These are phyloP conservation scores for Latheticus oryzae DNA, from an alignment of 2,888 invertebrate species.

Conservation along the genomic window DNA sequence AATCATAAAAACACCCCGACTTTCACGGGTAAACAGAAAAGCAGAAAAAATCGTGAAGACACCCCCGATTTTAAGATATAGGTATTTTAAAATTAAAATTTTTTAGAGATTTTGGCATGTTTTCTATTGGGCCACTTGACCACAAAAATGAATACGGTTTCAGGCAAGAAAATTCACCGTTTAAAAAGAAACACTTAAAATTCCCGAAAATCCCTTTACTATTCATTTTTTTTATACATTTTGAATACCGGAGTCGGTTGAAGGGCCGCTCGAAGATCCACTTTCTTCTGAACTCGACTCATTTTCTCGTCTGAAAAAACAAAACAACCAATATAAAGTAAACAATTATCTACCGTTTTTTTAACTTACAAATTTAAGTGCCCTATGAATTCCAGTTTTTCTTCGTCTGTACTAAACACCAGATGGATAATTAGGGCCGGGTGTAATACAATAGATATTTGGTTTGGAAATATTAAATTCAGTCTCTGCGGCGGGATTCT, in stretches of 20 bases:
- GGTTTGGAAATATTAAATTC: background rate
- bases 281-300: constrained; percentile 5
- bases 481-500: constrained; percentile 13
- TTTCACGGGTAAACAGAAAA: no score
- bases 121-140: constrained; percentile 18
- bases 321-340: constrained; percentile 30
- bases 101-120: constrained; percentile 19
- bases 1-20: no score
- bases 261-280: constrained; percentile 16
- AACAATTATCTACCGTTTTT: constrained; percentile 27
- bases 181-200: constrained; percentile 30
- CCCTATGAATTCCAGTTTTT: constrained; percentile 1
- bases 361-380: constrained; percentile 18
- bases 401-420: constrained; percentile 5
- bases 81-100: constrained; percentile 16
- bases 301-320: constrained; percentile 25
- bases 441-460: constrained; percentile 1
- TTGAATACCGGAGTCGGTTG: constrained; percentile 24
- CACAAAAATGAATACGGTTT: constrained; percentile 20
- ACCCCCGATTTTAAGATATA: constrained; percentile 6
- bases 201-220: no score
- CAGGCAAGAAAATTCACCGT: constrained; percentile 27
- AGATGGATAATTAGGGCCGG: constrained; percentile 7
- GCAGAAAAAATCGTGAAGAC: constrained; percentile 16
- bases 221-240: constrained; percentile 19